Conservation (phyloP, 2,797 vertebrate species). For the Hippopotamyrus pictus region DNA sequence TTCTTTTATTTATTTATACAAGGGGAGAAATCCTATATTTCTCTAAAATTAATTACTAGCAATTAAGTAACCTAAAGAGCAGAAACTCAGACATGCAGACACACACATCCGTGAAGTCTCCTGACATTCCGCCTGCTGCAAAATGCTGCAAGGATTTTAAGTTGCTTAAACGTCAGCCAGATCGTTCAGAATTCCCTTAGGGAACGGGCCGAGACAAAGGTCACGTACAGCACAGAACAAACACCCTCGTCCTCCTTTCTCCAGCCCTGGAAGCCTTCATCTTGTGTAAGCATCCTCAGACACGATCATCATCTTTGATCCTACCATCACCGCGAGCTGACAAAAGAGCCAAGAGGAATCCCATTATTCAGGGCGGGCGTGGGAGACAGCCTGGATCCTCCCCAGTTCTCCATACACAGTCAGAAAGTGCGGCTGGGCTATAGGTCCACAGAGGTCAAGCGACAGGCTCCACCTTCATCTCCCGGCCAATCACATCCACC, state of each 20-base stretch:
- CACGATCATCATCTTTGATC: not conserved
- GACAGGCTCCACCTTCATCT: not conserved
- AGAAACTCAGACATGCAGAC: slow-evolving; percentile 24
- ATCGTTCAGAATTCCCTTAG: not conserved
- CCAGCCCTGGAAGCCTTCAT: not conserved
- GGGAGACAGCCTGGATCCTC: not conserved
- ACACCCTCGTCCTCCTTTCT: not conserved
- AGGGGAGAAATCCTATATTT: slow-evolving; percentile 25
- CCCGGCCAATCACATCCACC: not conserved
- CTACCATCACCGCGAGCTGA: not conserved
- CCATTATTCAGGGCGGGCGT: not conserved
- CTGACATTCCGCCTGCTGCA: not conserved
- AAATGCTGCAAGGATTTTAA: not conserved
- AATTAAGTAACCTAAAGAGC: slow-evolving; percentile 29
- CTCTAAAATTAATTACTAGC: slow-evolving; percentile 30
- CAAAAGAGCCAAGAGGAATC: not conserved
- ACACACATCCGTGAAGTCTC: not conserved
- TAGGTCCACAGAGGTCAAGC: not conserved
- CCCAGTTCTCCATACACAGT: not conserved
- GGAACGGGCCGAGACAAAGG: not conserved
- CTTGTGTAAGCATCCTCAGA: not conserved
- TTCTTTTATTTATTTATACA: slow-evolving; percentile 40
- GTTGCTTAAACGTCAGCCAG: not conserved
- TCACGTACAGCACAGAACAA: slow-evolving; percentile 25
- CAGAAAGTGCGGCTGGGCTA: not conserved